Evolutionary conservation across 2,113 vertebrate species (phyloP), one percentile per base, ranked within the genome.

Genomic region (Nesogale talazaci): DNA sequence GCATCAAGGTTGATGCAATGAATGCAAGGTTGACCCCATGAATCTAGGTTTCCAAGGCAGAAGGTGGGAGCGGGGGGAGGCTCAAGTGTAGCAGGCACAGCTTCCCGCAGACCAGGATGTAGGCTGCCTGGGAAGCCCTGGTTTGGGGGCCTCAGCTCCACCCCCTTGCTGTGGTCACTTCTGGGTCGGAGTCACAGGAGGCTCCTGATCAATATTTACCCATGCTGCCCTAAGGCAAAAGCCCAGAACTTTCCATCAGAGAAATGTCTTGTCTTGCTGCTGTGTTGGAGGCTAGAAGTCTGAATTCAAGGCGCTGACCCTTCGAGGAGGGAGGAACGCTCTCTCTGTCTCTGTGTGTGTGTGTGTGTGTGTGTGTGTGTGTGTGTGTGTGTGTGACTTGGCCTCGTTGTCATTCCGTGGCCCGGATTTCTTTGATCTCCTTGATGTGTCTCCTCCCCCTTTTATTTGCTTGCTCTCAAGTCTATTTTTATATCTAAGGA

Each of bases 71-170:
- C 22, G 14, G 6, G 31, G 77, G 19, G n/a, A 4, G 3, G 20
- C 25, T 25, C 1, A 2, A 12, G 46, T 63, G 61, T 40, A 34
- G 36, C 0, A 82, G 34, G 56, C 4, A n/a, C 31, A 7, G 29
- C 59, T 4, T 42, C 82, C 34, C 34, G 56, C 29, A 29, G 59
- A 15, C 57, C 12, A 34, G 81, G 42, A 36, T 0, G 19, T 23
- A 31, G 69, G 31, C 6, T 4, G 20, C 65, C 16, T 0, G 23
- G 61, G 38, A 16, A 23, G 7, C 1, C 16, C 0, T 0, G 52
- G 75, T 25, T 6, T 29, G 1, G 59, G 85, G 36, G 40, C 25
- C 36, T 57, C 3, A 34, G 52, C n/a, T 11, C 16, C 23, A 72
- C 46, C 57, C 38, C 15, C 0, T 65, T 63, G 70, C 25, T 3